Evolutionary conservation across 2,797 vertebrate species (phyloP).

Genomic region (Gymnoscopelus microlampas): DNA sequence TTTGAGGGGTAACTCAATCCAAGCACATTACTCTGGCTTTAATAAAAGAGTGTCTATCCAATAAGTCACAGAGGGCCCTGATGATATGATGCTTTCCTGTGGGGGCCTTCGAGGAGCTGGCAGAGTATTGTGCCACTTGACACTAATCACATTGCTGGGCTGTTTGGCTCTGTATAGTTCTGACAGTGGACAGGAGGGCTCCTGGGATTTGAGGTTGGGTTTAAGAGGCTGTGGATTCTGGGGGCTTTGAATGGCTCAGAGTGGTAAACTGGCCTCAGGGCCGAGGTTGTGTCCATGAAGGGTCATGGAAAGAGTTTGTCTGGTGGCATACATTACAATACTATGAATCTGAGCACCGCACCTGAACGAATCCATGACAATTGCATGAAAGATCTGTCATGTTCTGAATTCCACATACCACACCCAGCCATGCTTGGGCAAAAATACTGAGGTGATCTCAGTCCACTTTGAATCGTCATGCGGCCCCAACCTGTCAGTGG

Average conservation of each 20-base stretch:
- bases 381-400: too few relatives aligned
- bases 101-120: conserved; percentile 24
- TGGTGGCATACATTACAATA: too few relatives aligned
- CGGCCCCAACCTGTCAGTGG: too few relatives aligned
- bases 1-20: conserved; percentile 37
- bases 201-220: not conserved
- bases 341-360: too few relatives aligned
- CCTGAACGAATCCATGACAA: too few relatives aligned
- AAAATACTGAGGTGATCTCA: too few relatives aligned
- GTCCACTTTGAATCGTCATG: too few relatives aligned
- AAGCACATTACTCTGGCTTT: conserved; percentile 35
- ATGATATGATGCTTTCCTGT: conserved; percentile 45
- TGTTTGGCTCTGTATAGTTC: conserved; percentile 8
- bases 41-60: conserved; percentile 38
- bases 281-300: not conserved
- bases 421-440: too few relatives aligned
- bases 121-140: conserved; percentile 19
- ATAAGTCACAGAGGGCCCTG: conserved; percentile 34
- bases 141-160: conserved; percentile 33
- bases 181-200: conserved; percentile 31
- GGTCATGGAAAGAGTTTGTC: not conserved
- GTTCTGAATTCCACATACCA: too few relatives aligned
- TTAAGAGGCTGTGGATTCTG: not conserved
- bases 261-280: not conserved
- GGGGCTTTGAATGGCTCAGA: not conserved